Evolutionary conservation across 2,888 invertebrate genomes (phyloP), one percentile per base, ranked within the genome.

Genomic region (Metacarcinus magister): DNA sequence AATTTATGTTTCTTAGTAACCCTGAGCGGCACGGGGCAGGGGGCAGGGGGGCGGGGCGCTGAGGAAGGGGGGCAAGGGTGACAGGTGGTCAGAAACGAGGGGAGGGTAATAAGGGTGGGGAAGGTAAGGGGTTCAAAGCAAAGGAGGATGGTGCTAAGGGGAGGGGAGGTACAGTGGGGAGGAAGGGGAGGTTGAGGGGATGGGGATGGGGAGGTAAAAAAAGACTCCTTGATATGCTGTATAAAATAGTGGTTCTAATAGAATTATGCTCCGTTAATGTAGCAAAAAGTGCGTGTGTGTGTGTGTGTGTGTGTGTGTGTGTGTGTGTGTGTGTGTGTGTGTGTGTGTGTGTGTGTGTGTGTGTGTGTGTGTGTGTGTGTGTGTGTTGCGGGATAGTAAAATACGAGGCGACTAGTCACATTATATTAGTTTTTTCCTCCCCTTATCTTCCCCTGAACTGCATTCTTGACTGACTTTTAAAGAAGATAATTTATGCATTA

Each of bases 341-440:
- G 44, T 91, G 91, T 91, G 91, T 91, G 43, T 91, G 91, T 43
- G 43, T 91, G 43, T 91, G 91, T 91, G 43, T 91, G 44, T 19
- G n/a, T 19, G n/a, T 43, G n/a, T n/a, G n/a, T 13, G n/a, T 23
- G n/a, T 91, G n/a, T 48, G 48, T 48, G 48, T 48, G 48, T 48
- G 60, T 67, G 60, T 67, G 60, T 67, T 67, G 60, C 19, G 2
- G 19, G 60, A 67, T 67, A 67, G 60, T 67, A 67, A 67, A 67
- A 67, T 67, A 67, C 8, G 60, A 67, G 19, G 60, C 60, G 5
- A 67, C 60, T 67, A 23, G 13, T 67, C 60, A 19, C 60, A 19
- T 16, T 92, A 44, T 48, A 44, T 92, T 5, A 16, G 28, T 23
- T 16, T 92, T 23, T 16, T 67, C 19, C 8, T 13, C 19, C 0